phyloP scores from a whole-genome alignment of 2,113 vertebrate species.

The Lampris incognitus region DNA sequence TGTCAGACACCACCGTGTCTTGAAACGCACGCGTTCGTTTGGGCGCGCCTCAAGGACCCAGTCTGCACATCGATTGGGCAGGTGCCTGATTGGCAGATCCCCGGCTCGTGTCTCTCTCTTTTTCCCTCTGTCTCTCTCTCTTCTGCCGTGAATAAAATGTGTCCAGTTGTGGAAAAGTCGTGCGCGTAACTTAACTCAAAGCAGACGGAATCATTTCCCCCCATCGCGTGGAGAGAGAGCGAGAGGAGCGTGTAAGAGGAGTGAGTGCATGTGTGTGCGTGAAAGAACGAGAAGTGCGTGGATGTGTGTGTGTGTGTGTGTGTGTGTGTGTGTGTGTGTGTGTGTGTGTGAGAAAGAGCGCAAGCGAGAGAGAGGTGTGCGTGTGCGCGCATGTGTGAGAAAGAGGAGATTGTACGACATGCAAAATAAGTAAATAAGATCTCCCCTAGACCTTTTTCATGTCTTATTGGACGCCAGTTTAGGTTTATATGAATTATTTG shows the following conservation, averaged over 20 bases:
- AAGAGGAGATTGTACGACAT: neutral
- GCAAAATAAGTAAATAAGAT: neutral
- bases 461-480: constrained; percentile 3
- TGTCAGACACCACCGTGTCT: constrained; percentile 10
- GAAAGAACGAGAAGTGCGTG: neutral
- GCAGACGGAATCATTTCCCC: too few species aligned
- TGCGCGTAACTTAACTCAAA: too few species aligned
- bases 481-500: constrained; percentile 31
- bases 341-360: neutral
- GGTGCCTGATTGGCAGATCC: constrained; percentile 29
- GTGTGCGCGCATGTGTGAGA: neutral
- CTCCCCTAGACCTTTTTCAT: neutral
- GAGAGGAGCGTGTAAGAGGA: neutral
- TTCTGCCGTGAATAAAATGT: too few species aligned
- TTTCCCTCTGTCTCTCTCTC: neutral
- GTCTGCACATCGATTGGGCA: constrained; percentile 38
- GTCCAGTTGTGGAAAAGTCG: too few species aligned
- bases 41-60: constrained; percentile 33
- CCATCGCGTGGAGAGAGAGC: too few species aligned
- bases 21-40: constrained; percentile 15
- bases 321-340: neutral
- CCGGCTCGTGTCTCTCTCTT: neutral
- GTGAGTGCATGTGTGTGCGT: neutral
- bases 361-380: neutral
- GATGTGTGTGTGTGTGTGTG: neutral